Conservation (phyloP, 2,113 vertebrate genomes). For the Istiophorus platypterus region DNA sequence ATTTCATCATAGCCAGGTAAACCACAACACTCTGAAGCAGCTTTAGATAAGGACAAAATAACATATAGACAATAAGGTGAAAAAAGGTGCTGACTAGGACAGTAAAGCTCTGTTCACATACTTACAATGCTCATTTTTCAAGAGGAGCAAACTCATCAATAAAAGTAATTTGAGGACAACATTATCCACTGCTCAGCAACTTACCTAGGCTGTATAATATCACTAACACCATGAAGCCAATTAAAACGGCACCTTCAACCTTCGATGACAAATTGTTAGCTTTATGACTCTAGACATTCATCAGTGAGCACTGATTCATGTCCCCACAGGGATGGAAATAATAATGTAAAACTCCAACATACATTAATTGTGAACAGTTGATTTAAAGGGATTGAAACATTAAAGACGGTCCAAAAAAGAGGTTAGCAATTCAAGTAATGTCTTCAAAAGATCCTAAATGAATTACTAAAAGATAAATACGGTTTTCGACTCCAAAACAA, state of each 20-base stretch:
- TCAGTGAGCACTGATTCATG: constrained; percentile 6
- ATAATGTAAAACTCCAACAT: constrained; percentile 12
- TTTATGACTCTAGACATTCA: constrained; percentile 30
- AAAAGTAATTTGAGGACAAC: constrained; percentile 74
- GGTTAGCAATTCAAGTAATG: not conserved
- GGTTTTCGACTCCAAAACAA: not conserved
- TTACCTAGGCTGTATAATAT: constrained; percentile 58
- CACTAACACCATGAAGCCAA: constrained; percentile 58
- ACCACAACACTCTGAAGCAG: constrained; percentile 21
- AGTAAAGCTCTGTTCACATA: constrained; percentile 66
- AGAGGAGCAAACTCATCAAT: constrained; percentile 70
- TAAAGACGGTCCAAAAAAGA: not conserved
- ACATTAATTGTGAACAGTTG: constrained; percentile 1
- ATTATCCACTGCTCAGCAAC: constrained; percentile 70
- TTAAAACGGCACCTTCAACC: constrained; percentile 62
- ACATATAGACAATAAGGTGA: constrained; percentile 44
- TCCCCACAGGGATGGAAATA: constrained; percentile 14
- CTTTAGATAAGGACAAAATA: constrained; percentile 45
- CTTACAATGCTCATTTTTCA: constrained; percentile 79
- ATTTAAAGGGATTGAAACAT: constrained; percentile 14
- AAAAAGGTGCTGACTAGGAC: constrained; percentile 64
- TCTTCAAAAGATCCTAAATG: constrained; percentile 11
- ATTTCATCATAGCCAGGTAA: constrained; percentile 20
- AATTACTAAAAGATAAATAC: not conserved
- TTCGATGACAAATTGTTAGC: constrained; percentile 43